A percentile compares a stretch with the other conserved stretches of the same genome.
phyloP scores from a whole-genome alignment of 1,140 invertebrate species.

The Temnothorax curvispinosus region DNA sequence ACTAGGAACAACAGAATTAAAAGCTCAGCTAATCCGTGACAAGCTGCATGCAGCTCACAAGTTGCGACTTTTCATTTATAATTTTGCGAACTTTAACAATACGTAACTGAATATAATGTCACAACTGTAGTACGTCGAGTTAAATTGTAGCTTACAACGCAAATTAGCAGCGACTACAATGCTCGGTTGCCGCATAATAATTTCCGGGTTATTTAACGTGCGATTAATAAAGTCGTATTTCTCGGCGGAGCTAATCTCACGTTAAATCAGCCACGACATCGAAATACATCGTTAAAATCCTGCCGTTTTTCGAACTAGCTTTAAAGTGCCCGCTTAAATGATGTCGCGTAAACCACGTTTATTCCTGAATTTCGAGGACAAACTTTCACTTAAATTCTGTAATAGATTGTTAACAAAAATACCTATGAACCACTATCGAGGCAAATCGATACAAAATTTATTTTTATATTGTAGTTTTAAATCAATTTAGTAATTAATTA shows the following conservation, averaged over 20 bases:
- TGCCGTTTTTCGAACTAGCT: slow-evolving; percentile 25
- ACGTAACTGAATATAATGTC: slow-evolving; percentile 11
- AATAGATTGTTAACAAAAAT: slow-evolving; percentile 9
- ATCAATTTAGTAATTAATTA: neutral
- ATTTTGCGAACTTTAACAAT: slow-evolving; percentile 27
- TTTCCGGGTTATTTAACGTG: slow-evolving; percentile 63
- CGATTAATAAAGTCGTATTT: slow-evolving; percentile 63
- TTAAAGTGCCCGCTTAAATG: slow-evolving; percentile 8
- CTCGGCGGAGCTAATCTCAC: slow-evolving; percentile 35
- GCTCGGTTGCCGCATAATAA: slow-evolving; percentile 63
- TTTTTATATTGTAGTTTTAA: neutral
- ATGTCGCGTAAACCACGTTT: slow-evolving; percentile 9
- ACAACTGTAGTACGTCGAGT: slow-evolving; percentile 21
- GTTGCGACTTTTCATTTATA: slow-evolving; percentile 27
- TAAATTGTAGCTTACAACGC: slow-evolving; percentile 59
- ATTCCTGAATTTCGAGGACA: slow-evolving; percentile 1
- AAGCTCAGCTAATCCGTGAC: neutral
- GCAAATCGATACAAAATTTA: neutral
- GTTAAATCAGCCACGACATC: slow-evolving; percentile 57
- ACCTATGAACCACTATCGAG: neutral
- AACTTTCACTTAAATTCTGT: slow-evolving; percentile 2
- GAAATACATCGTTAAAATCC: slow-evolving; percentile 35
- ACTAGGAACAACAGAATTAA: neutral
- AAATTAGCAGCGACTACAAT: slow-evolving; percentile 59
- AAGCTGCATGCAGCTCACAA: neutral